phyloP scores from a whole-genome alignment of 2,113 vertebrate species.

The Phycodurus eques region DNA sequence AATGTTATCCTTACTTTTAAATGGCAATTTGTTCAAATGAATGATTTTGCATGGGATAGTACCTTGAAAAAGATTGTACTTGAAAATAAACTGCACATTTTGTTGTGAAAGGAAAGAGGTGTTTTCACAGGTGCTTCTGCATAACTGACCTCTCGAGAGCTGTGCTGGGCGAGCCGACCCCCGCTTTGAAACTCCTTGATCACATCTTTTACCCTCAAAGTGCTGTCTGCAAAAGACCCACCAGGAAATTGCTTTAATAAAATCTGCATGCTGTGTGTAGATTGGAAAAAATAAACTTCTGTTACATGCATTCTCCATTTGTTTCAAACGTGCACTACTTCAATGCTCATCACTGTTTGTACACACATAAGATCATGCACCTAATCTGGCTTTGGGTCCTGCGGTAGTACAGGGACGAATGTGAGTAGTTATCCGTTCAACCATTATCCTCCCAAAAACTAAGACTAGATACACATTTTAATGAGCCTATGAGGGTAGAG shows the following conservation, averaged over 20 bases:
- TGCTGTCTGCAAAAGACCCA: slow-evolving; percentile 72
- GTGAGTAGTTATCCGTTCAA: no score
- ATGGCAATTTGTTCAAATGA: neutral
- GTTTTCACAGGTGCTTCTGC: neutral
- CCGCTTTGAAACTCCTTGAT: slow-evolving; percentile 78
- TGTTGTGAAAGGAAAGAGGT: neutral
- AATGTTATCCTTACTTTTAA: neutral
- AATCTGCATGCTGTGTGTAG: neutral
- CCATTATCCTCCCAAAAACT: no score
- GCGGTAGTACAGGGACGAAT: no score
- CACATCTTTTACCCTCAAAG: slow-evolving; percentile 81
- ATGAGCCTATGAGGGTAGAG: no score
- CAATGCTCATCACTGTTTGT: no score
- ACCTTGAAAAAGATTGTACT: neutral
- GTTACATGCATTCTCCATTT: neutral
- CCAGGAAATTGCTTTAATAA: neutral
- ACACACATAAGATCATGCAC: no score
- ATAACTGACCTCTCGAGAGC: slow-evolving; percentile 76
- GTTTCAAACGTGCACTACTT: neutral
- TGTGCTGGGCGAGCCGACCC: slow-evolving; percentile 70
- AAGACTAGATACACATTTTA: no score
- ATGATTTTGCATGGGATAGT: neutral
- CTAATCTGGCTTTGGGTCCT: no score
- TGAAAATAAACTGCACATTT: neutral
- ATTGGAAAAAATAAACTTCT: neutral